Evolutionary conservation across 23 tunicate species (phyloP), one percentile per base, ranked within the genome.

Genomic region (Ascidia mentula): DNA sequence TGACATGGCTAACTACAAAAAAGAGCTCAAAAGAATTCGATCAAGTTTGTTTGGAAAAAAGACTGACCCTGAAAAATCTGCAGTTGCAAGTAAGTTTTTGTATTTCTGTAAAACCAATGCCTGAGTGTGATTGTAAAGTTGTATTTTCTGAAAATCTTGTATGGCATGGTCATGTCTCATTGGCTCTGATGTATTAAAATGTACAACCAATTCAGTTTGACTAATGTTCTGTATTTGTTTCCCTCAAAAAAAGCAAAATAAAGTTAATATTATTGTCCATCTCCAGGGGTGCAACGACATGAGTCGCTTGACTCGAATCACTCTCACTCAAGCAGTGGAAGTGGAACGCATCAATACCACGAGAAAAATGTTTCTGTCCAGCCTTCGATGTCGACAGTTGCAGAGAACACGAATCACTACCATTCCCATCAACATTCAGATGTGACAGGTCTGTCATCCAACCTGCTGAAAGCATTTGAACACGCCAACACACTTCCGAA

Each of bases 31-130:
- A 38, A 75, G 97, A 81, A 91, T 91, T 9, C 82, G 86, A 70
- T 91, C 97, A 18, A 91, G 97, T 60, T 81, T 91, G 36, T 87
- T 80, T 61, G 84, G 97, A 45, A 91, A 91, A 80, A 81, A 88
- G 60, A 42, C 76, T 38, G 80, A 82, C 34, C 30, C 81, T 18
- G 93, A 88, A 22, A 88, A 88, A 59, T 75, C 86, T 1, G 70
- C 46, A 15, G 72, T 53, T 37, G 38, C 46, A 76, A 79, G 80
- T 79, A 73, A 80, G 59, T 12, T 3, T 20, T 20, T 1, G 13
- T 53, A 20, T 3, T 53, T 9, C 13, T 53, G 13, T 53, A 53
- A n/a, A n/a, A n/a, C n/a, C n/a, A n/a, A n/a, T n/a, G n/a, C n/a
- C n/a, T n/a, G n/a, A n/a, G n/a, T n/a, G n/a, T n/a, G n/a, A n/a